Conservation (phyloP, 1,140 invertebrate species). For the Phymorhynchus buccinoides region DNA sequence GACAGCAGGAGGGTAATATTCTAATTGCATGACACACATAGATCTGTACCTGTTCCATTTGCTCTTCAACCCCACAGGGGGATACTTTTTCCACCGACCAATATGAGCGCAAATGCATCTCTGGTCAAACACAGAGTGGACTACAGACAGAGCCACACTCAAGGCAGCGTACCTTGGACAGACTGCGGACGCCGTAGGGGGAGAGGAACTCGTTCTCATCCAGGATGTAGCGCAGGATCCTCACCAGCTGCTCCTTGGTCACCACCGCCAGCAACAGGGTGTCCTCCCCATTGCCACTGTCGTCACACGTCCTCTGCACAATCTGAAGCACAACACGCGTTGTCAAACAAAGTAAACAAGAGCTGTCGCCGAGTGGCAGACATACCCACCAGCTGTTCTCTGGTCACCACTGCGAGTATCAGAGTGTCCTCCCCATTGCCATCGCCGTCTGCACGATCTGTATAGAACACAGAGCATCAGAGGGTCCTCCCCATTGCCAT, state of each 20-base stretch:
- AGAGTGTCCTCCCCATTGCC: slow-evolving; percentile 47
- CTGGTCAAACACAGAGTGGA: no score
- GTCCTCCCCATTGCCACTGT: slow-evolving; percentile 42
- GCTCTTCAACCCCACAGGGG: no score
- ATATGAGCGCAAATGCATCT: neutral
- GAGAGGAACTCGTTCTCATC: slow-evolving; percentile 74
- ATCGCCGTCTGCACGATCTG: slow-evolving; percentile 53
- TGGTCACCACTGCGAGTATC: slow-evolving; percentile 68
- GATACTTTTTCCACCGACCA: neutral
- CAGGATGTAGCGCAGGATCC: slow-evolving; percentile 69
- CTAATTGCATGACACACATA: no score
- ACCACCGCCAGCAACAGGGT: slow-evolving; percentile 67
- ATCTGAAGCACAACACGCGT: slow-evolving; percentile 38
- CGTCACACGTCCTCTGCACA: slow-evolving; percentile 62
- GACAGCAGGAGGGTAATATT: no score
- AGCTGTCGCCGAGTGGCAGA: no score
- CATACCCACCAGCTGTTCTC: slow-evolving; percentile 69
- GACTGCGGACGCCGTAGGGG: slow-evolving; percentile 72
- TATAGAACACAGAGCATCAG: no score
- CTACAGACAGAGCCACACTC: neutral
- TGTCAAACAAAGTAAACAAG: no score
- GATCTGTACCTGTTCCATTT: neutral
- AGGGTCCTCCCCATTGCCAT: no score
- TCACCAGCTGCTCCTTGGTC: slow-evolving; percentile 66
- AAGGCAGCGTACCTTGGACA: slow-evolving; percentile 74